Conservation (phyloP, 2,797 vertebrate species). For the Myotis pilosus region DNA sequence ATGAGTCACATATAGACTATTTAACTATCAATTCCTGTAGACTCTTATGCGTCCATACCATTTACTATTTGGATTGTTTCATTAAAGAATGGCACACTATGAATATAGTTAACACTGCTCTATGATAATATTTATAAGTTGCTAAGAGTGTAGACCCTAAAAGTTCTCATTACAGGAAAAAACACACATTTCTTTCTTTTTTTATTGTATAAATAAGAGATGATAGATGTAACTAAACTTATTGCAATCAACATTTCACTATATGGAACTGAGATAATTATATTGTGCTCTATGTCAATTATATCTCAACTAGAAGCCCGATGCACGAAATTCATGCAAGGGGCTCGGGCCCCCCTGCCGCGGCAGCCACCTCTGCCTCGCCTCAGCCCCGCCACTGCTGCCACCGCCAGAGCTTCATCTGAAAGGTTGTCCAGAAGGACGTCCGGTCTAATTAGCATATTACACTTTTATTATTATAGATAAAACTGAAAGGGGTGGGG, state of each 20-base stretch:
- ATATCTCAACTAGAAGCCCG: not conserved
- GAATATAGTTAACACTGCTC: not conserved
- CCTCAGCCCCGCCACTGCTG: accelerated
- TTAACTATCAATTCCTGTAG: not conserved
- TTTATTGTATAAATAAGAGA: not conserved
- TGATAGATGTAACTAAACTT: not conserved
- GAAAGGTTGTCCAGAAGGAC: too few relatives aligned
- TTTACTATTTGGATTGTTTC: not conserved
- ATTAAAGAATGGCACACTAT: not conserved
- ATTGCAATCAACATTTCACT: not conserved
- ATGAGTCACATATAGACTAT: not conserved
- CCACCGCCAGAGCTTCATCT: too few relatives aligned
- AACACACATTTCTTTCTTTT: not conserved
- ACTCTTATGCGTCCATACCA: not conserved
- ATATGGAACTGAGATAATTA: not conserved
- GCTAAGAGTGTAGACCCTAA: not conserved
- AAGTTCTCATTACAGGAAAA: not conserved
- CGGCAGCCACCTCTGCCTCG: too few relatives aligned
- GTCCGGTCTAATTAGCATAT: too few relatives aligned
- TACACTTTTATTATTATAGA: too few relatives aligned
- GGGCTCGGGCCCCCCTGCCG: too few relatives aligned
- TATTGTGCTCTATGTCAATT: not conserved
- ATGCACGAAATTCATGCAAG: too few relatives aligned
- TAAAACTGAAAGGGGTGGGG: not conserved
- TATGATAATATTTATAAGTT: not conserved